Percentiles rank a stretch among this genome's conserved stretches.
Conservation (phyloP, 1,140 invertebrate genomes). For the Amyelois transitella region DNA sequence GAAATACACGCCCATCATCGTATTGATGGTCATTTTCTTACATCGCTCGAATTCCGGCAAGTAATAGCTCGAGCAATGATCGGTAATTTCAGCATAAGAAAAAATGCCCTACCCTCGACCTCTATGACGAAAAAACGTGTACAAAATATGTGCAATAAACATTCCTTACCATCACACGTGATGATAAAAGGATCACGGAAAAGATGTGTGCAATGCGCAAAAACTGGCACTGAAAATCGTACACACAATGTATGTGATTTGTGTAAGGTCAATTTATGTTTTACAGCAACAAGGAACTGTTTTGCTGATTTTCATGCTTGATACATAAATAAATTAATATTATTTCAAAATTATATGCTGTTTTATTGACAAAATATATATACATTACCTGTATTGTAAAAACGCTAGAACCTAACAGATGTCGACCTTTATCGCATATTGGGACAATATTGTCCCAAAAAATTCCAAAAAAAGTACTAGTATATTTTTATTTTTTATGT, state of each 20-base stretch:
- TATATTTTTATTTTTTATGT: too few relatives aligned
- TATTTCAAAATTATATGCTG: too few relatives aligned
- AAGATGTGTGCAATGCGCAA: constrained; percentile 4
- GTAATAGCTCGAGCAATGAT: constrained; percentile 4
- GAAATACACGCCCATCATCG: constrained; percentile 1
- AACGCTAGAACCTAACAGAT: too few relatives aligned
- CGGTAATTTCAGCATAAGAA: background rate
- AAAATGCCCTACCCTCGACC: background rate
- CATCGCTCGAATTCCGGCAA: constrained; percentile 2
- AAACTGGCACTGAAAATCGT: background rate
- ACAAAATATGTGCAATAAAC: constrained; percentile 1
- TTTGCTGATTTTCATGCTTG: background rate
- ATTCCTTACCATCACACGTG: background rate
- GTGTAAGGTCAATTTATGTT: constrained; percentile 3
- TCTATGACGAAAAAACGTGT: background rate
- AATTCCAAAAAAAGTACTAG: too few relatives aligned
- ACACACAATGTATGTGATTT: background rate
- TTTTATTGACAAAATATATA: too few relatives aligned
- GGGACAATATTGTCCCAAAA: too few relatives aligned
- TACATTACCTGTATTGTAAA: too few relatives aligned
- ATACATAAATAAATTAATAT: too few relatives aligned
- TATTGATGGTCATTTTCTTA: constrained; percentile 1
- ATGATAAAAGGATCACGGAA: background rate
- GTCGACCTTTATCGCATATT: too few relatives aligned
- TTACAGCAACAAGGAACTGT: background rate